Evolutionary conservation across 2,113 vertebrate species (phyloP).

Genomic region (Scytalopus superciliaris): DNA sequence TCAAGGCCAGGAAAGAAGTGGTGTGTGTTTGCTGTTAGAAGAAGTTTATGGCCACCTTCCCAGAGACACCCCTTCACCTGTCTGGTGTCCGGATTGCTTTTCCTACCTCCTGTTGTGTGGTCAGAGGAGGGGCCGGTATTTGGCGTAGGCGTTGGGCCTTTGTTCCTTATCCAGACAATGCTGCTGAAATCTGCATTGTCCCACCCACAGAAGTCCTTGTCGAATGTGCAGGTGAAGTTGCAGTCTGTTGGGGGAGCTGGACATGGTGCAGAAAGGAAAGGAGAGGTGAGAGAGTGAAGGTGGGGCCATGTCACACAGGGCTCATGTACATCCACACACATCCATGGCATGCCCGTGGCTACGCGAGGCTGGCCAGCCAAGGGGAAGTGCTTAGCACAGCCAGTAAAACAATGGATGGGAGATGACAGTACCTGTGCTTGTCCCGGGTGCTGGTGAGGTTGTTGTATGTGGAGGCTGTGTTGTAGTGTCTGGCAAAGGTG

Average conservation of each 20-base stretch:
- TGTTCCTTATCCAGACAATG: conserved; percentile 80
- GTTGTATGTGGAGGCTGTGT: not conserved
- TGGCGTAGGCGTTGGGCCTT: conserved; percentile 74
- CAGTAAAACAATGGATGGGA: not conserved
- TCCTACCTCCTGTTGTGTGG: conserved; percentile 81
- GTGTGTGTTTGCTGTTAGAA: not conserved
- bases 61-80: not conserved
- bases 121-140: conserved; percentile 77
- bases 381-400: not conserved
- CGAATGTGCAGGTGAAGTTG: conserved; percentile 66
- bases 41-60: not conserved
- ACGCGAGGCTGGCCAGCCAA: no score
- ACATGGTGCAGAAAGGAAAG: not conserved
- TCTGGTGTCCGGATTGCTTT: not conserved
- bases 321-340: no score
- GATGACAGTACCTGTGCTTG: not conserved
- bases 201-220: conserved; percentile 75
- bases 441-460: not conserved
- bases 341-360: no score
- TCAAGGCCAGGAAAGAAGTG: not conserved
- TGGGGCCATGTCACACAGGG: not conserved
- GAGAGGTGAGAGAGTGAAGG: not conserved
- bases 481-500: not conserved
- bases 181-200: conserved; percentile 69
- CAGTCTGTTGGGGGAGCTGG: not conserved